Evolutionary conservation across 2,797 vertebrate genomes (phyloP), one percentile per base, ranked within the genome.

Genomic region (Columba guinea): DNA sequence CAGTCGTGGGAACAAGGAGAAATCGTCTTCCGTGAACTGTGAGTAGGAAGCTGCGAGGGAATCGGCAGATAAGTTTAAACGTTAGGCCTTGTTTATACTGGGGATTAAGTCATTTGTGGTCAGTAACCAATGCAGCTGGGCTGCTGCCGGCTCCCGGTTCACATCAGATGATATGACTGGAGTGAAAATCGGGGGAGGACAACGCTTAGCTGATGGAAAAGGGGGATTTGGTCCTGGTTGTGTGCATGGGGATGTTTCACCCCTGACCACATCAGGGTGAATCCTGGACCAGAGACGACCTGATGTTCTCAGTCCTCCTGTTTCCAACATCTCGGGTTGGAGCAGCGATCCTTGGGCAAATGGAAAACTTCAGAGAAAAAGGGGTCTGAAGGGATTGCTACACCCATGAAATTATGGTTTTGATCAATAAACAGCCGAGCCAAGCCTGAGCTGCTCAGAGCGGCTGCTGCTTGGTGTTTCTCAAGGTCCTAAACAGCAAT

Each of bases 31-130:
- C 8, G 53, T 93, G 93, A 94, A 91, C 95, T 94, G 95, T 73
- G 95, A 93, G 94, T 93, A 87, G 94, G 95, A 96, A 93, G 91
- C 85, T 96, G 95, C 2, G 9, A 93, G 94, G 89, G 92, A 96
- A 92, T 69, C 70, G 24, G 76, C 82, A 88, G 93, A 96, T 39
- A 93, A 91, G 83, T 86, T 64, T 90, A 75, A 96, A 35, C 1
- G 34, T 70, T 95, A 82, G 96, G 94, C 91, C 91, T 87, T 94
- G 94, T 97, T 96, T 96, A 80, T 95, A 34, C 84, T 89, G 85
- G 78, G 87, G 91, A 96, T 97, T 94, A 95, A 96, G 88, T 95
- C 75, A 97, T 95, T 90, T 95, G 95, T 96, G 96, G 96, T 97
- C 90, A 89, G 94, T 30, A 86, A 93, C 94, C 93, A 83, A 7